Percentiles rank a stretch among this genome's conserved stretches.
Evolutionary conservation across 2,888 invertebrate genomes (phyloP).

Genomic region (Panopea generosa): DNA sequence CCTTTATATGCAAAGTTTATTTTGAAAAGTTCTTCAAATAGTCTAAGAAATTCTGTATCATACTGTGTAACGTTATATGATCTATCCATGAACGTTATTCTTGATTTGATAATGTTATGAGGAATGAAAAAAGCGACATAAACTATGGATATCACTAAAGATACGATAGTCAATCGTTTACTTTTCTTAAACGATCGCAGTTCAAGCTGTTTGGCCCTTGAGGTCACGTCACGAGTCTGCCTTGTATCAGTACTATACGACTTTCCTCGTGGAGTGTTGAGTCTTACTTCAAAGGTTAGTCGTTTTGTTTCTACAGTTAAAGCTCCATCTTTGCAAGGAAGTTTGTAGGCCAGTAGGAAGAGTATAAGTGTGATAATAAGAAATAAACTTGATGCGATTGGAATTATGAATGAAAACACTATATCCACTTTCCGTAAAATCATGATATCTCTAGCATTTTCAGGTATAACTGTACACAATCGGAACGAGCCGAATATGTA

Average conservation of each 20-base stretch:
- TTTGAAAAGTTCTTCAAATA: conserved; percentile 64
- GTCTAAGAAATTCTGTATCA: conserved; percentile 47
- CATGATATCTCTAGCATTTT: conserved; percentile 68
- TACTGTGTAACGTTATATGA: conserved; percentile 40
- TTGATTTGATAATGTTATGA: conserved; percentile 61
- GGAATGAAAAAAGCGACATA: conserved; percentile 63
- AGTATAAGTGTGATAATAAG: conserved; percentile 21
- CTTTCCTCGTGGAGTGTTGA: conserved; percentile 29
- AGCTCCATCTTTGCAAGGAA: conserved; percentile 40
- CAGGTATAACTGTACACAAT: conserved; percentile 70
- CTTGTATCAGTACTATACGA: not conserved
- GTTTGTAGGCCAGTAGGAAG: conserved; percentile 29
- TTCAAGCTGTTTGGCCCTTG: not conserved
- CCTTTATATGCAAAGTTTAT: conserved; percentile 66
- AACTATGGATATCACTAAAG: conserved; percentile 41
- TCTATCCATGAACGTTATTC: conserved; percentile 52
- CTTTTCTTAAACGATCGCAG: conserved; percentile 34
- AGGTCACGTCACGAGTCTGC: not conserved
- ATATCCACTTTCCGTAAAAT: conserved; percentile 73
- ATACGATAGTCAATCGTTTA: conserved; percentile 40
- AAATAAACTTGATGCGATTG: conserved; percentile 47
- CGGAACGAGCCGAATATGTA: conserved; percentile 17
- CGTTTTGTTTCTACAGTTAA: conserved; percentile 29
- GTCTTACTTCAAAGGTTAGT: conserved; percentile 48
- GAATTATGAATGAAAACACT: conserved; percentile 69